Evolutionary conservation across 2,888 invertebrate species (phyloP).

Genomic region (Pammene aurita): DNA sequence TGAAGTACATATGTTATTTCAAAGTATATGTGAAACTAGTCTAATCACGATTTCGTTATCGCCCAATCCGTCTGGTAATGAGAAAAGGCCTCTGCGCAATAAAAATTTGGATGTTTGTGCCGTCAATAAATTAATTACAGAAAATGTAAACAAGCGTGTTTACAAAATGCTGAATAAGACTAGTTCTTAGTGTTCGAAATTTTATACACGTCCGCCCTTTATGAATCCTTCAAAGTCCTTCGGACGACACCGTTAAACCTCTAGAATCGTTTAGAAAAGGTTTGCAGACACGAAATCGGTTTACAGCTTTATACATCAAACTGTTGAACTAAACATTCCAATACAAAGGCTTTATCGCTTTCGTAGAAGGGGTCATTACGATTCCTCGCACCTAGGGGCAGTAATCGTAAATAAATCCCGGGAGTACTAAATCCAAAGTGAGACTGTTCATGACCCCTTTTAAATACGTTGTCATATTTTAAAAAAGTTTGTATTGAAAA

Average conservation of each 20-base stretch:
- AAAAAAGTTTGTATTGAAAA: too few species aligned
- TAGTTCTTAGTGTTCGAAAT: not conserved
- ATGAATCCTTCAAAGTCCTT: conserved; percentile 18
- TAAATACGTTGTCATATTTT: too few species aligned
- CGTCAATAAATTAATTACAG: not conserved
- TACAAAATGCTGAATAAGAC: not conserved
- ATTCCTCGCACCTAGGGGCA: conserved; percentile 56
- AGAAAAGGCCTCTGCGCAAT: too few species aligned
- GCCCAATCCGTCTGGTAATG: too few species aligned
- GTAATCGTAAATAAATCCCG: conserved; percentile 67
- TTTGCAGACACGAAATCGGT: conserved; percentile 22
- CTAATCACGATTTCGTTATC: too few species aligned
- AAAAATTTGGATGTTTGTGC: too few species aligned
- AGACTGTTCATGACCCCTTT: conserved; percentile 46
- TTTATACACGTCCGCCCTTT: conserved; percentile 5
- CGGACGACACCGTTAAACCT: conserved; percentile 13
- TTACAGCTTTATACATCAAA: conserved; percentile 45
- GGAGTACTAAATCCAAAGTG: conserved; percentile 60
- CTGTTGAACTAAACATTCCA: conserved; percentile 46
- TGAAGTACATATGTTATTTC: too few species aligned
- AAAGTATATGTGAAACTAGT: too few species aligned
- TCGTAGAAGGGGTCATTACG: conserved; percentile 49
- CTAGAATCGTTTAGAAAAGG: conserved; percentile 18
- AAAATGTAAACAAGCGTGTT: not conserved
- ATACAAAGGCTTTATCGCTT: conserved; percentile 41